Evolutionary conservation across 2,888 invertebrate genomes (phyloP).

Genomic region (Slavum lentiscoides): DNA sequence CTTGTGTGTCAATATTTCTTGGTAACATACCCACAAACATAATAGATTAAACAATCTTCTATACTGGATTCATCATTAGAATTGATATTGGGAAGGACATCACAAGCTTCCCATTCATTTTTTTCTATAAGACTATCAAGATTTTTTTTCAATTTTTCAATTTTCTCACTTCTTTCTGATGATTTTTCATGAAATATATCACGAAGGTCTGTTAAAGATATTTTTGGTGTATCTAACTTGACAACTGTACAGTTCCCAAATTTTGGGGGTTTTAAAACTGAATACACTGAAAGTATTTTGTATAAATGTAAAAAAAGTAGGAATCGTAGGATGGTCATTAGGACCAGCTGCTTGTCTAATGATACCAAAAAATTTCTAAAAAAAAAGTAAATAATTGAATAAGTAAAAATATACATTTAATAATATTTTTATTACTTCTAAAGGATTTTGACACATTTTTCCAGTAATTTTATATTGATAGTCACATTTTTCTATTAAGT

Average conservation of each 20-base stretch:
- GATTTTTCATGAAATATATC: not conserved
- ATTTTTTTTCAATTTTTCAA: not conserved
- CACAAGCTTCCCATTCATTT: not conserved
- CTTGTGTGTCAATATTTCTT: not conserved
- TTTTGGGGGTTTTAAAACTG: not conserved
- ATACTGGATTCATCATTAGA: not conserved
- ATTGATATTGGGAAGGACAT: not conserved
- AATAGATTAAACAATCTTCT: not conserved
- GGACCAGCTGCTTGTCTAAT: not conserved
- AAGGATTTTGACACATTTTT: not conserved
- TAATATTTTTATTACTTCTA: not conserved
- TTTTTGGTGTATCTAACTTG: not conserved
- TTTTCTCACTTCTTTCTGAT: no score
- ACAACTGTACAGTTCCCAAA: not conserved
- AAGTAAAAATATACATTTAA: not conserved
- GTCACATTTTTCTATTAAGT: not conserved
- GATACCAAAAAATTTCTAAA: slow-evolving; percentile 1
- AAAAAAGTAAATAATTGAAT: not conserved
- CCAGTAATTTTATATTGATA: not conserved
- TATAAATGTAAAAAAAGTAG: no score
- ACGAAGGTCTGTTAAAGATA: not conserved
- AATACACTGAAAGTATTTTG: not conserved
- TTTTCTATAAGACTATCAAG: not conserved
- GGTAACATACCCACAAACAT: not conserved
- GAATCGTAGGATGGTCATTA: not conserved